Conservation (phyloP, 2,113 vertebrate genomes). For the Chauna torquata region DNA sequence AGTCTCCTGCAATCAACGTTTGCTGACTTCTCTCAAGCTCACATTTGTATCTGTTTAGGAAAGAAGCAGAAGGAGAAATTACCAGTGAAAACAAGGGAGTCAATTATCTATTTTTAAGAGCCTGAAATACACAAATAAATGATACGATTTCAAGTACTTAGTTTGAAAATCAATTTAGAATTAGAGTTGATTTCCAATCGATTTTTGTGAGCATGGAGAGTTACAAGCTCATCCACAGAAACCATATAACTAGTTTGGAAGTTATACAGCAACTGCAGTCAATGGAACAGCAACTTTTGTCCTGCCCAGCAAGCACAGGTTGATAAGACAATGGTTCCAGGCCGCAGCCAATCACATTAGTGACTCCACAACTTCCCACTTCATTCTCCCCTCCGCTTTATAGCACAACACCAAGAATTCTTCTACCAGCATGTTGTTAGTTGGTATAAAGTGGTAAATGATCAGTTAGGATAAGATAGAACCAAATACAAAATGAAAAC, state of each 20-base stretch:
- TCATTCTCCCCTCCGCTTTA: background rate
- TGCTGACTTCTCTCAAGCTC: constrained; percentile 86
- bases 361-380: background rate
- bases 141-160: background rate
- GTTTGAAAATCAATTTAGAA: background rate
- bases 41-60: constrained; percentile 82
- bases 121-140: background rate
- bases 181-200: background rate
- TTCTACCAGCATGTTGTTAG: background rate
- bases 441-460: background rate
- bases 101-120: background rate
- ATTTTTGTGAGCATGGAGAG: background rate
- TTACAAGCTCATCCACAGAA: background rate
- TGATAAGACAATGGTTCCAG: background rate
- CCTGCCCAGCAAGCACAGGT: background rate
- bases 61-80: background rate
- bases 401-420: background rate
- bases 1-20: constrained; percentile 61
- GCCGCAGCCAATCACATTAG: background rate
- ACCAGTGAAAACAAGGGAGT: background rate
- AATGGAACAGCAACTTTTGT: rapidly evolving
- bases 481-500: background rate
- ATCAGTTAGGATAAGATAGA: background rate
- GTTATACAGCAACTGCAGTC: background rate
- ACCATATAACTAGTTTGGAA: background rate